Base-by-base conservation (phyloP, 2,797 vertebrate species). In the Melanogrammus aeglefinus region DNA sequence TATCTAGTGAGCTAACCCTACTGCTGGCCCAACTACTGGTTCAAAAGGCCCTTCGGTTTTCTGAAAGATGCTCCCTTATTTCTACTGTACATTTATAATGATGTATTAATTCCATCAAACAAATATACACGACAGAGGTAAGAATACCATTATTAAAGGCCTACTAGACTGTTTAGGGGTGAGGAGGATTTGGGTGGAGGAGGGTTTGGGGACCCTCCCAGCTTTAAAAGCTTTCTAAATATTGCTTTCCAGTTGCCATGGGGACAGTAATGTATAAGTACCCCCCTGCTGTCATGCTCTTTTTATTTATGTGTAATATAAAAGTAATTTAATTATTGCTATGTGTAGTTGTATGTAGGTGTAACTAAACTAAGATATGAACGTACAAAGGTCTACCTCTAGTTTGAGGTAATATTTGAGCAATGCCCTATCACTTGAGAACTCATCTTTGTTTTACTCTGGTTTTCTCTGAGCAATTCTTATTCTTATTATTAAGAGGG, bases 231-330 rank as follows among this genome's bases (percentile, higher is more conserved):
- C 81, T 72, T 78, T 82, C 39, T 74, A 79, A 81, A 85, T 79
- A 74, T 71, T n/a, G 18, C 29, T 73, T 77, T 84, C 81, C 79
- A 72, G 83, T 78, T 71, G 72, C 51, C 77, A 79, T 78, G 80
- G 81, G 84, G 84, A 85, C 82, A 79, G 83, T 79, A 82, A 75
- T 84, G 80, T 86, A 85, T 82, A 3, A 71, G 83, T 80, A 82
- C 85, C 57, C 85, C 89, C 84, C 90, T 88, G 87, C 86, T 88
- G 83, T 88, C 84, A 80, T 84, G 63, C 83, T 83, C 85, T 85
- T 83, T 86, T 79, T 86, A 79, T 84, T 80, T 75, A 88, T 89
- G 81, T 92, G 75, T 88, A 83, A 82, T 88, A 84, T 82, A 78
- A 86, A 80, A 81, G 75, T 88, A 76, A 75, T 88, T 79, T 84